A percentile compares a stretch with the other conserved stretches of the same genome.
Evolutionary conservation across 2,113 vertebrate genomes (phyloP).

Genomic region (Gnathonemus longibarbis): DNA sequence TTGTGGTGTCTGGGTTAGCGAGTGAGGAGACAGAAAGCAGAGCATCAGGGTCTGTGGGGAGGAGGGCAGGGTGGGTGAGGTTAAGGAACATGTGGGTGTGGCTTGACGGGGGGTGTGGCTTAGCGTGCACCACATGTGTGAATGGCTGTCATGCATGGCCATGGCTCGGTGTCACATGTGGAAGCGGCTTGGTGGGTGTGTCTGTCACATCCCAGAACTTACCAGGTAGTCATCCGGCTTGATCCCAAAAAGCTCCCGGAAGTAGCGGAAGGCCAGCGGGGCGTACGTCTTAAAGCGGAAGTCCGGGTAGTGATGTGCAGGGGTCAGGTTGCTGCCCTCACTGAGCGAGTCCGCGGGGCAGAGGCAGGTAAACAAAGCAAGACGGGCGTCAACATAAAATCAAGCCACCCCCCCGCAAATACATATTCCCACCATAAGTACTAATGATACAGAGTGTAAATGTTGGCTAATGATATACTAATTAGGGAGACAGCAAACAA

Average conservation of each 20-base stretch:
- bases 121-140: neutral
- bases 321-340: slow-evolving; percentile 95
- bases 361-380: neutral
- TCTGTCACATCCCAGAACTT: slow-evolving; percentile 45
- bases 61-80: neutral
- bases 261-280: slow-evolving; percentile 94
- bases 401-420: neutral
- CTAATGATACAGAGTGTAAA: neutral
- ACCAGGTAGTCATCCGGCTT: slow-evolving; percentile 98
- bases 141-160: neutral
- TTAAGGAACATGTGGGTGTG: neutral
- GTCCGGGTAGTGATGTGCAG: slow-evolving; percentile 95
- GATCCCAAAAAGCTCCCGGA: slow-evolving; percentile 96
- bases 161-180: neutral
- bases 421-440: neutral
- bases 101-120: neutral
- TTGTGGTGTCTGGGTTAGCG: neutral
- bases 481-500: neutral
- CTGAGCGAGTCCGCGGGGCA: slow-evolving; percentile 45
- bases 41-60: neutral
- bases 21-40: neutral
- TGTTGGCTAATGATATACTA: neutral
- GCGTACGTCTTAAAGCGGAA: slow-evolving; percentile 98
- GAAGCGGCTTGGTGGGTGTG: neutral
- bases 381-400: neutral